Percentiles rank a stretch among this genome's conserved stretches.
These are phyloP conservation scores for Trichoplusia ni DNA, from an alignment of 1,140 invertebrate genomes.

Conservation along the genomic window DNA sequence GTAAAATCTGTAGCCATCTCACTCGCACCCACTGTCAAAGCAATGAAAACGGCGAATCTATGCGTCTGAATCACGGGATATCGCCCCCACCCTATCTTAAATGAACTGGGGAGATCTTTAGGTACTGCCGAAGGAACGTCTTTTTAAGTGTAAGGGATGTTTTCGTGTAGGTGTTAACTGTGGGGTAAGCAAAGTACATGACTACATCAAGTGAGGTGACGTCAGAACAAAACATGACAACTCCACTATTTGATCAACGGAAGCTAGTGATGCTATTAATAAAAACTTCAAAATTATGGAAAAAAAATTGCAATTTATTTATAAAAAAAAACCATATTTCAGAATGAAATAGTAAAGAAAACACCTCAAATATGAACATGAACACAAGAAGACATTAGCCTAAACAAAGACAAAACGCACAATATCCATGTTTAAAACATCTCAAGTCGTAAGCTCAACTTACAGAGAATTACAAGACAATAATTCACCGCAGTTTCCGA, in stretches of 20 bases:
- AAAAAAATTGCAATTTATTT: too few species aligned
- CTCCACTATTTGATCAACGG: too few species aligned
- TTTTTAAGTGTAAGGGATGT: constrained; percentile 28
- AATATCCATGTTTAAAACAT: background rate
- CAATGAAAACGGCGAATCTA: constrained; percentile 73
- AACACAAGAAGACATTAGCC: too few species aligned
- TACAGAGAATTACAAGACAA: constrained; percentile 15
- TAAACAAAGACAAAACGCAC: too few species aligned
- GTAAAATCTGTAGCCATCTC: constrained; percentile 41
- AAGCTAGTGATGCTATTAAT: too few species aligned
- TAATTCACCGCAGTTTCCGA: constrained; percentile 12
- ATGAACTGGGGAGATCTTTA: constrained; percentile 71
- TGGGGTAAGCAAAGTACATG: too few species aligned
- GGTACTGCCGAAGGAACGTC: constrained; percentile 45
- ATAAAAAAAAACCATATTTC: too few species aligned
- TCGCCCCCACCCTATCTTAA: constrained; percentile 70
- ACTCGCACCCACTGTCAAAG: constrained; percentile 63
- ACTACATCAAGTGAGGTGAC: too few species aligned
- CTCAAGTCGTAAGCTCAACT: background rate
- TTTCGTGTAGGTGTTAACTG: constrained; percentile 2
- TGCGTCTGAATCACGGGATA: constrained; percentile 69
- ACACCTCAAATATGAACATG: too few species aligned
- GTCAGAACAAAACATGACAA: too few species aligned
- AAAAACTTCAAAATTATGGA: too few species aligned
- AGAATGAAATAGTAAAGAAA: too few species aligned